These are phyloP conservation scores for Acanthoscelides obtectus DNA, from an alignment of 2,888 invertebrate genomes.

Conservation along the genomic window DNA sequence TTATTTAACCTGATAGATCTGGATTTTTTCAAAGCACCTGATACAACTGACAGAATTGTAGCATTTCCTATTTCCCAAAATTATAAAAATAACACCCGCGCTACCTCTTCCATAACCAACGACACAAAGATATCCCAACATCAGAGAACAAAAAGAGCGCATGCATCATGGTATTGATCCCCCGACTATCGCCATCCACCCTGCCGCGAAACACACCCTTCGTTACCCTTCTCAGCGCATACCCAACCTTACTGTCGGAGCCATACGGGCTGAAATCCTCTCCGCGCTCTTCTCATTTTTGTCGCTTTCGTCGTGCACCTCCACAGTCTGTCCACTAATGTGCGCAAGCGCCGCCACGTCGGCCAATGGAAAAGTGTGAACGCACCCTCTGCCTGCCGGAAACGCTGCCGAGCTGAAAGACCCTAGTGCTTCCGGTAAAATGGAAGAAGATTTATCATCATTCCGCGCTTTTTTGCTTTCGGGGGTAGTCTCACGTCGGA, in stretches of 20 bases:
- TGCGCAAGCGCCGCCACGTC: neutral
- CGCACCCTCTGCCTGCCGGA: constrained; percentile 1
- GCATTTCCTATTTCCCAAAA: neutral
- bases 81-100: neutral
- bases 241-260: neutral
- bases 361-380: constrained; percentile 1
- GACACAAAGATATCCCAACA: constrained; percentile 3
- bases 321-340: neutral
- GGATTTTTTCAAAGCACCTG: too few relatives aligned
- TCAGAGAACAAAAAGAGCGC: constrained; percentile 9
- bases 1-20: too few relatives aligned
- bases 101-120: neutral
- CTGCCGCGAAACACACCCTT: neutral
- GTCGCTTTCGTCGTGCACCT: neutral
- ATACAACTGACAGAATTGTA: too few relatives aligned
- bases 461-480: constrained; percentile 5
- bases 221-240: neutral
- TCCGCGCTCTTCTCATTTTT: neutral
- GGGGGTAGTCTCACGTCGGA: neutral
- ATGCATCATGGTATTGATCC: constrained; percentile 8
- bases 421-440: constrained; percentile 45
- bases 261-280: neutral
- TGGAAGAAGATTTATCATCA: constrained; percentile 36
- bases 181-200: neutral
- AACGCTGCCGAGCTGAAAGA: constrained; percentile 34